Percentiles rank a stretch among this genome's conserved stretches.
Conservation (phyloP, 2,113 vertebrate species). For the Setophaga petechia region DNA sequence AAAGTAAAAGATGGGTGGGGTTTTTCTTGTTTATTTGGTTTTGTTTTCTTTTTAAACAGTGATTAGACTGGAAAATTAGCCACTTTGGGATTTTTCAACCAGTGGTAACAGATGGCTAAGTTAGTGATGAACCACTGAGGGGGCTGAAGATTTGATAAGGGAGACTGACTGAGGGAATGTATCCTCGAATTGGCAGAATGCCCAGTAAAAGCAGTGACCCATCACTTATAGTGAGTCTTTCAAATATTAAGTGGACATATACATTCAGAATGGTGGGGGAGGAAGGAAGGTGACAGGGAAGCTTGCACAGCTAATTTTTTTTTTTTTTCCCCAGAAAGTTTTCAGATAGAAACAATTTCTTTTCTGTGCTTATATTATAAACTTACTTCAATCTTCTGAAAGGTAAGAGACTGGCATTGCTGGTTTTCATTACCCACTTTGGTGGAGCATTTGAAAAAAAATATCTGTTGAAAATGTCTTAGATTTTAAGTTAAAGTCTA, state of each 20-base stretch:
- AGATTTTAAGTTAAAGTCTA: background rate
- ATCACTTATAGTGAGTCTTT: background rate
- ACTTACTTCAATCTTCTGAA: background rate
- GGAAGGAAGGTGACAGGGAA: background rate
- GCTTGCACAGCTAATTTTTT: background rate
- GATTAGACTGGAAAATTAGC: slow-evolving; percentile 45
- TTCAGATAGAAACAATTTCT: background rate
- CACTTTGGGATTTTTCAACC: slow-evolving; percentile 15
- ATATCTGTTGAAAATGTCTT: background rate
- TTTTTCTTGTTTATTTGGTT: background rate
- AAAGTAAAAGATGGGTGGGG: background rate
- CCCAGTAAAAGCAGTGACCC: slow-evolving; percentile 17
- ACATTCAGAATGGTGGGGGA: background rate
- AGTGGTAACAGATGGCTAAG: slow-evolving; percentile 51
- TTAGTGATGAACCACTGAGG: slow-evolving; percentile 28
- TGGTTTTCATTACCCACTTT: background rate
- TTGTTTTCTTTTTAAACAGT: background rate
- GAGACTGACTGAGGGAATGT: slow-evolving; percentile 9
- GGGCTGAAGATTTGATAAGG: slow-evolving; percentile 30
- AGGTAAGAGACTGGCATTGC: background rate
- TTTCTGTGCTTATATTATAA: background rate
- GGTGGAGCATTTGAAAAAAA: background rate
- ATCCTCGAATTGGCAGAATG: slow-evolving; percentile 21
- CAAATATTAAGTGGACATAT: slow-evolving; percentile 21
- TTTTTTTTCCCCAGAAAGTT: background rate